phyloP scores from a whole-genome alignment of 2,888 invertebrate genomes.

The Thera obeliscata region DNA sequence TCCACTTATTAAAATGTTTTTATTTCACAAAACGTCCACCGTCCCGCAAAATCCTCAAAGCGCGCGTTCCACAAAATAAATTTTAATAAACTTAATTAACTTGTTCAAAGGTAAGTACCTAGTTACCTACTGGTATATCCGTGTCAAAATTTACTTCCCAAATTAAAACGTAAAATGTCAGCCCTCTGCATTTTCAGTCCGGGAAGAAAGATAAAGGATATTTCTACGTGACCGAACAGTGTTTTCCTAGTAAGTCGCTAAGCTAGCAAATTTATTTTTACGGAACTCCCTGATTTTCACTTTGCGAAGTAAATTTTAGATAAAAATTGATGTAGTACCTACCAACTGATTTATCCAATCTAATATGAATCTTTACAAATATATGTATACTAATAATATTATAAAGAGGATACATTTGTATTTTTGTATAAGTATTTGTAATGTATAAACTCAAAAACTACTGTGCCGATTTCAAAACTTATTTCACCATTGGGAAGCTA shows the following conservation, averaged over 20 bases:
- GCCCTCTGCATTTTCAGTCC: conserved; percentile 53
- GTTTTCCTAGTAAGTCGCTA: conserved; percentile 39
- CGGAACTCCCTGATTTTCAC: conserved; percentile 20
- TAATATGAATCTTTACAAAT: too few species aligned
- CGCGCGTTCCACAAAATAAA: conserved; percentile 75
- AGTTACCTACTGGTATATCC: conserved; percentile 58
- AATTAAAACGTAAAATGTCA: conserved; percentile 70
- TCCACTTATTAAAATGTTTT: background rate
- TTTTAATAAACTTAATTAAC: conserved; percentile 83
- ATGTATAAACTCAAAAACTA: too few species aligned
- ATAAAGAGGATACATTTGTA: too few species aligned
- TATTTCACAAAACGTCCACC: background rate
- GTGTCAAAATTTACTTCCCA: conserved; percentile 67
- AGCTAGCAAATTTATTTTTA: conserved; percentile 19
- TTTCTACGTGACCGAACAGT: conserved; percentile 64
- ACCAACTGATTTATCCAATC: background rate
- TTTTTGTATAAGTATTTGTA: too few species aligned
- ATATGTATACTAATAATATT: too few species aligned
- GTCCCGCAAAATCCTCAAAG: conserved; percentile 9
- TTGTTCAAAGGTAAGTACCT: conserved; percentile 57
- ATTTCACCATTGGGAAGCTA: too few species aligned
- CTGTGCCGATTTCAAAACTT: too few species aligned
- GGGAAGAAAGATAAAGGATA: conserved; percentile 64
- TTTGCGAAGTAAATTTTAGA: conserved; percentile 4
- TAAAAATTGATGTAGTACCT: conserved; percentile 4